phyloP scores from a whole-genome alignment of 1,140 invertebrate genomes.

The Harpegnathos saltator region DNA sequence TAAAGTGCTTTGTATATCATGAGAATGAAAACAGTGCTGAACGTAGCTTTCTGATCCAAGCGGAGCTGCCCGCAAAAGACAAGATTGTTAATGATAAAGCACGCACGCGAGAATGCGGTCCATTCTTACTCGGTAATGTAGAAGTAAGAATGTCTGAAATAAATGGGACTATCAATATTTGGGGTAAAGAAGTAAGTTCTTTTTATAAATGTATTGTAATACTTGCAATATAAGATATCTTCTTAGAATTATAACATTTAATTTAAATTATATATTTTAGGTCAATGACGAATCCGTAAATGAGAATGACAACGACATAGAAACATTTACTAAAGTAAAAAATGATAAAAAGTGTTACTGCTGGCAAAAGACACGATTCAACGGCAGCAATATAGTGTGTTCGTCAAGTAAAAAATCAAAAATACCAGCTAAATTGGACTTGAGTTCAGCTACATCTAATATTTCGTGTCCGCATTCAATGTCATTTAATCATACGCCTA shows the following conservation, averaged over 20 bases:
- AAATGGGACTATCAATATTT: constrained; percentile 84
- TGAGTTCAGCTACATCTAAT: constrained; percentile 49
- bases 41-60: constrained; percentile 82
- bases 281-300: constrained; percentile 58
- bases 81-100: constrained; percentile 65
- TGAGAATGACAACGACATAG: constrained; percentile 70
- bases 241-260: not conserved
- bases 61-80: constrained; percentile 72
- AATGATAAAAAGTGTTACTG: constrained; percentile 36
- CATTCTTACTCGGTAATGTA: constrained; percentile 83
- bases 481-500: constrained; percentile 48
- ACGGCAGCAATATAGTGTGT: constrained; percentile 63
- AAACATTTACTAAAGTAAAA: constrained; percentile 54
- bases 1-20: constrained; percentile 82
- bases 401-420: constrained; percentile 77
- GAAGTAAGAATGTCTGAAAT: constrained; percentile 84
- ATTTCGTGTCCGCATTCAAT: constrained; percentile 57
- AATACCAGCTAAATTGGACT: constrained; percentile 48
- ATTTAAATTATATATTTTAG: constrained; percentile 49
- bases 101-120: constrained; percentile 80
- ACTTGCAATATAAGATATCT: not conserved
- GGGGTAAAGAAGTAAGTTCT: constrained; percentile 82
- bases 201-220: not conserved
- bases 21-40: constrained; percentile 80
- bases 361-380: constrained; percentile 73